Evolutionary conservation across 1,140 invertebrate genomes (phyloP).

Genomic region (Agraylea sexmaculata): DNA sequence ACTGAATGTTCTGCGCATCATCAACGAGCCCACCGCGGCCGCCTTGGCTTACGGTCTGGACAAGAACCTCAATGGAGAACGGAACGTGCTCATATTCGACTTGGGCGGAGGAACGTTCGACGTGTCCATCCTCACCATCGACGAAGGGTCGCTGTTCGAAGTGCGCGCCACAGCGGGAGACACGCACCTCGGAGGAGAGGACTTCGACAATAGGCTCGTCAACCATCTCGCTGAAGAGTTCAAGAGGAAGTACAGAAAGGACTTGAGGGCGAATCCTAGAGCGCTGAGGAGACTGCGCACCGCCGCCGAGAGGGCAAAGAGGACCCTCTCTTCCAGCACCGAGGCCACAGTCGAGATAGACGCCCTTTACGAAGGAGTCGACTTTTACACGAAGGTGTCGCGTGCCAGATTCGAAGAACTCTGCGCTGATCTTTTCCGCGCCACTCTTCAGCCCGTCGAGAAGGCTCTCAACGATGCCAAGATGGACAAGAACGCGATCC

Average conservation of each 20-base stretch:
- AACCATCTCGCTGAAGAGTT: slow-evolving; percentile 38
- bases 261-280: slow-evolving; percentile 33
- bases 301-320: slow-evolving; percentile 37
- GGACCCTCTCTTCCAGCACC: slow-evolving; percentile 33
- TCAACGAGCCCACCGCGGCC: slow-evolving; percentile 63
- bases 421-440: slow-evolving; percentile 47
- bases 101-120: slow-evolving; percentile 47
- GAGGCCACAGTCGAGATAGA: slow-evolving; percentile 41
- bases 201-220: slow-evolving; percentile 49
- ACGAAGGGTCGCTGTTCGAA: slow-evolving; percentile 58
- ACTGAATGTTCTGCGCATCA: slow-evolving; percentile 54
- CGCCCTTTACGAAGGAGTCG: slow-evolving; percentile 35
- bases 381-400: slow-evolving; percentile 38
- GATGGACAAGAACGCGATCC: slow-evolving; percentile 51
- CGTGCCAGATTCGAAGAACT: slow-evolving; percentile 41
- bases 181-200: slow-evolving; percentile 34
- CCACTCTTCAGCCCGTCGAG: slow-evolving; percentile 48
- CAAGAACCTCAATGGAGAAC: slow-evolving; percentile 59
- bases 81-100: slow-evolving; percentile 49
- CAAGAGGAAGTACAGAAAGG: slow-evolving; percentile 30
- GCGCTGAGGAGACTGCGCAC: slow-evolving; percentile 47
- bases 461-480: slow-evolving; percentile 61
- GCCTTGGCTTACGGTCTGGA: slow-evolving; percentile 65
- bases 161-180: slow-evolving; percentile 50
- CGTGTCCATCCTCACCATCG: slow-evolving; percentile 61